Conservation (phyloP, 1,140 invertebrate species). For the Drosophila nannoptera region DNA sequence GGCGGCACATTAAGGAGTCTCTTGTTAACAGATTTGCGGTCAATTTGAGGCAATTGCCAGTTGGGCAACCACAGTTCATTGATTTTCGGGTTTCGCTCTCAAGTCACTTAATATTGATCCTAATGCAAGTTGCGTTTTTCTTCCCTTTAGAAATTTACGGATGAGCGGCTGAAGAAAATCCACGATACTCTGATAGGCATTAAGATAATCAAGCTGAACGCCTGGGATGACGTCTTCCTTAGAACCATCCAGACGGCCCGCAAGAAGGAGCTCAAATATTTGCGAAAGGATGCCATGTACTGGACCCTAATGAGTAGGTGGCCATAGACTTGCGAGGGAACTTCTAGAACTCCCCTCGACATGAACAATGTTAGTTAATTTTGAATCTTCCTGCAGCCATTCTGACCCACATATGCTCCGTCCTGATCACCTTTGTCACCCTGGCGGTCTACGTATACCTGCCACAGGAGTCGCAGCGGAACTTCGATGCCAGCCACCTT, state of each 20-base stretch:
- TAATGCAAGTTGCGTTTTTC: too few relatives aligned
- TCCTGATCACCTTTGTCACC: slow-evolving; percentile 86
- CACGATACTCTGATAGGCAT: slow-evolving; percentile 91
- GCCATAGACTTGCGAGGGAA: too few relatives aligned
- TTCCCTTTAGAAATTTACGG: slow-evolving; percentile 82
- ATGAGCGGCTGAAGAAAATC: slow-evolving; percentile 86
- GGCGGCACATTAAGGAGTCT: slow-evolving; percentile 50
- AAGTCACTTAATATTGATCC: too few relatives aligned
- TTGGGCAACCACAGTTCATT: slow-evolving; percentile 45
- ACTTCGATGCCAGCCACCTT: slow-evolving; percentile 85
- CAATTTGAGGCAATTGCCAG: slow-evolving; percentile 56
- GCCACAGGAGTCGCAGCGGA: slow-evolving; percentile 40
- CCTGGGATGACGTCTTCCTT: slow-evolving; percentile 89
- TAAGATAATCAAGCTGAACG: slow-evolving; percentile 89
- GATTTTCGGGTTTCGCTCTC: slow-evolving; percentile 36
- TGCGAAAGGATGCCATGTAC: slow-evolving; percentile 87
- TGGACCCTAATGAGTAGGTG: slow-evolving; percentile 86
- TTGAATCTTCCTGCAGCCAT: slow-evolving; percentile 43
- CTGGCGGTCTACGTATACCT: slow-evolving; percentile 82
- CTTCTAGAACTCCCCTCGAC: too few relatives aligned
- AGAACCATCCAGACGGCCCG: slow-evolving; percentile 84
- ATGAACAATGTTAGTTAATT: background rate
- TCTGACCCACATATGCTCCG: slow-evolving; percentile 86
- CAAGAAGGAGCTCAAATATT: slow-evolving; percentile 85
- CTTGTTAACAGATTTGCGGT: slow-evolving; percentile 60